These are phyloP conservation scores for Sebastes hubbsi DNA, from an alignment of 2,797 vertebrate species.

Conservation along the genomic window DNA sequence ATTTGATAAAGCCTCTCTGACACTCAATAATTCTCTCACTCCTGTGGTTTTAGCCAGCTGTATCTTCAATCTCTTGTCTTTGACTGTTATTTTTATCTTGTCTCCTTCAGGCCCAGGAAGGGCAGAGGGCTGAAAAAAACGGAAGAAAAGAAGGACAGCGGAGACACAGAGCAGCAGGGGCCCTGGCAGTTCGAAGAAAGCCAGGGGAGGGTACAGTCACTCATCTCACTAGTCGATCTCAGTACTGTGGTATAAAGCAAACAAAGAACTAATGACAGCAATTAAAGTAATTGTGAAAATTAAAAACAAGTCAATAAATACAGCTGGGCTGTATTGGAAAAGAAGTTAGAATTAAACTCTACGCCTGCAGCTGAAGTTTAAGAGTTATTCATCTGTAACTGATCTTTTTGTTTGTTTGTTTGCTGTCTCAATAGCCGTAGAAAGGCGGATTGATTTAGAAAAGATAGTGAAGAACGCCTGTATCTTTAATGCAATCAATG, in stretches of 20 bases:
- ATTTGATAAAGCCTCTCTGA: not conserved
- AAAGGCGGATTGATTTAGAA: not conserved
- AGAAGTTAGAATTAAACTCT: not conserved
- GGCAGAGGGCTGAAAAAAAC: conserved; percentile 81
- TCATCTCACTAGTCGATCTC: not conserved
- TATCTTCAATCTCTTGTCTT: not conserved
- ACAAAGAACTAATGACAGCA: not conserved
- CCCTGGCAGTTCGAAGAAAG: conserved; percentile 79
- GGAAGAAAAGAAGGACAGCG: conserved; percentile 79
- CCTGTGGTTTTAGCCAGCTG: not conserved
- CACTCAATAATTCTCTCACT: not conserved
- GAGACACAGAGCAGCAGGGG: conserved; percentile 61
- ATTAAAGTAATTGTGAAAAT: not conserved
- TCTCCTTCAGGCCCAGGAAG: conserved; percentile 82
- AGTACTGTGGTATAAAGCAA: not conserved
- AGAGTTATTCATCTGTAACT: not conserved
- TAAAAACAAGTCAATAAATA: not conserved
- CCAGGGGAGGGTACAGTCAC: conserved; percentile 79
- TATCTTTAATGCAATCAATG: not conserved
- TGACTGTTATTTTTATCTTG: conserved; percentile 25
- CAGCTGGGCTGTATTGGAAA: not conserved
- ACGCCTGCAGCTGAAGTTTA: too few species aligned
- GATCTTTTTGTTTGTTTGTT: not conserved
- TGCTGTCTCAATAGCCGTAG: not conserved
- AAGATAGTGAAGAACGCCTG: not conserved